Base-by-base conservation (phyloP, 2,113 vertebrate species). In the Microtus montanus region DNA sequence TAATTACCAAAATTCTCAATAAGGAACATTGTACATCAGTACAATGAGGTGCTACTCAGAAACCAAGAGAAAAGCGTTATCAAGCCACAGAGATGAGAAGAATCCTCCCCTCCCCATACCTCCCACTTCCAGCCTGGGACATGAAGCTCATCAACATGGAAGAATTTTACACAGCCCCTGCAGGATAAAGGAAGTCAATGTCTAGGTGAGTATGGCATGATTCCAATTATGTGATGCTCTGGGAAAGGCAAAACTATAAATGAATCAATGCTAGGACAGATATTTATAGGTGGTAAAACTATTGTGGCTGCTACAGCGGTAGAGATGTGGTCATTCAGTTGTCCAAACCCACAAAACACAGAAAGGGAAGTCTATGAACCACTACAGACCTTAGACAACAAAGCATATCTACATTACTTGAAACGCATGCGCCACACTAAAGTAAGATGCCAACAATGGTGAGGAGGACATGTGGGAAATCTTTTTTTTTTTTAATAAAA, bases 81-180 rank as follows among this genome's bases (percentile, higher is more conserved):
- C 41, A 58, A 66, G 28, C 13, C 47, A 78, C 7, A 11, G 64
- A 86, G 89, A 88, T 38, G 49, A 26, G 35, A 19, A 71, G 41
- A 28, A 22, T 9, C 7, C 52, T 0, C 15, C 77, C 44, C 14
- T 0, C 3, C 44, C 26, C 26, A 3, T 24, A 15, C 22, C 11
- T 2, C 28, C 7, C 47, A n/a, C 20, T 19, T 44, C 30, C 17
- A 28, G 83, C 41, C 26, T 66, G 63, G 11, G 58, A 47, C 41
- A 7, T 0, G 15, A 85, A 5, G 28, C 15, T 63, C 8, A 66
- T 63, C 13, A 10, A 41, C 13, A 41, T 9, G 58, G 15, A 11
- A 28, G 38, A 84, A 44, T 64, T 75, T 86, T 52, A 64, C 85
- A 63, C 6, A 49, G 19, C 77, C 54, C 44, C 44, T 87, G 49